phyloP scores from a whole-genome alignment of 2,113 vertebrate genomes.

The Stomatorhinus ivindoensis region DNA sequence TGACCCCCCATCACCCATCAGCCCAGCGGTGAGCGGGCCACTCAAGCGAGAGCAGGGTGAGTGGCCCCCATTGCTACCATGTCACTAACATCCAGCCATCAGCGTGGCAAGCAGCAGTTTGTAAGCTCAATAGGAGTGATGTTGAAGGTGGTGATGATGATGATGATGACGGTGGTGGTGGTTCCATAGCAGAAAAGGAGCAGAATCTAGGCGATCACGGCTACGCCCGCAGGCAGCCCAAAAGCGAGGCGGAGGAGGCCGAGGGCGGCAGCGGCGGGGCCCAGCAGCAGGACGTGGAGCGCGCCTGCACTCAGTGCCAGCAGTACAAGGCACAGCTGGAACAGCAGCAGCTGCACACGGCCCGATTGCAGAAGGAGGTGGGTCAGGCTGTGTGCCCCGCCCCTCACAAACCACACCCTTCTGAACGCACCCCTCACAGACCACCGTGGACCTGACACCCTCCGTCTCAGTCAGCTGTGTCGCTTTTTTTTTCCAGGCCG shows the following conservation, averaged over 20 bases:
- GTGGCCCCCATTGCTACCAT: neutral
- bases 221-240: constrained; percentile 57
- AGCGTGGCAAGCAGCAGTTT: too few species aligned
- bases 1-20: constrained; percentile 55
- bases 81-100: neutral
- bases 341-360: constrained; percentile 61
- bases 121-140: neutral
- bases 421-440: neutral
- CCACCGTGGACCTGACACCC: neutral
- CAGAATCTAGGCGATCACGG: constrained; percentile 61
- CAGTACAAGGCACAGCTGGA: constrained; percentile 62
- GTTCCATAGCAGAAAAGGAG: constrained; percentile 54
- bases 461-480: neutral
- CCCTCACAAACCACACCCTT: neutral
- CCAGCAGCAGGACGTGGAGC: constrained; percentile 39
- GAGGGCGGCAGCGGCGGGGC: constrained; percentile 34
- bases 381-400: neutral
- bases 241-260: constrained; percentile 41
- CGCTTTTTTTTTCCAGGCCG: constrained; percentile 44
- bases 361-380: constrained; percentile 60
- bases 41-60: constrained; percentile 62
- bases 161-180: neutral
- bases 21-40: constrained; percentile 42
- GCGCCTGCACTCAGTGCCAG: constrained; percentile 55
- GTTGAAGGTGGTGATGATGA: neutral